Evolutionary conservation across 2,888 invertebrate species (phyloP), one percentile per base, ranked within the genome.

Genomic region (Malthinus flaveolus): DNA sequence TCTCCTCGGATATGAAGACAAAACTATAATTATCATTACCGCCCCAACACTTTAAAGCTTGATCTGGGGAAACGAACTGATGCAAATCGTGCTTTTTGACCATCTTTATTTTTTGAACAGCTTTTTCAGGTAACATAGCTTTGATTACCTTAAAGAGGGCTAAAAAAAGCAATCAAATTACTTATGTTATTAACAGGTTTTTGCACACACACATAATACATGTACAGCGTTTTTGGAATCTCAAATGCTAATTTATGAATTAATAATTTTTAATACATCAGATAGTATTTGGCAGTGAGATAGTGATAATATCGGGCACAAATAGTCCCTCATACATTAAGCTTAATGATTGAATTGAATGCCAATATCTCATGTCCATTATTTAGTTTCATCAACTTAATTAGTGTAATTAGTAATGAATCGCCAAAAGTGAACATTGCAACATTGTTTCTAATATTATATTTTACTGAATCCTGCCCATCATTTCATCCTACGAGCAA

Each of bases 81-180:
- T 86, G 86, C 45, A 97, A 80, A 10, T 83, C 86, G 59, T 87
- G 86, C 74, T 90, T 91, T 52, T 84, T 85, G 0, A 93, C 84
- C 79, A 94, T 91, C 76, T 92, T 94, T 75, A 97, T 90, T 78
- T 89, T 88, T 71, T 93, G 90, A 12, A 94, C 89, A 8, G 94
- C 95, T 77, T 92, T 91, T 0, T 93, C 87, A 1, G 95, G 95
- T 51, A 97, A 76, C 81, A 95, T 84, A 0, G 87, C 82, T 78
- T 95, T 96, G 7, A 97, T 90, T 39, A 97, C 85, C 80, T 91
- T 95, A 79, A 96, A 96, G 0, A 93, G 93, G 63, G 96, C 93
- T 90, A 72, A 60, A 80, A 80, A 53, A n/a, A n/a, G n/a, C n/a
- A n/a, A n/a, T n/a, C n/a, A n/a, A 1, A 11, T 32, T 34, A 35